A percentile compares a stretch with the other conserved stretches of the same genome.
These are phyloP conservation scores for Dicyrtomina minuta DNA, from an alignment of 2,888 invertebrate species.

Conservation along the genomic window DNA sequence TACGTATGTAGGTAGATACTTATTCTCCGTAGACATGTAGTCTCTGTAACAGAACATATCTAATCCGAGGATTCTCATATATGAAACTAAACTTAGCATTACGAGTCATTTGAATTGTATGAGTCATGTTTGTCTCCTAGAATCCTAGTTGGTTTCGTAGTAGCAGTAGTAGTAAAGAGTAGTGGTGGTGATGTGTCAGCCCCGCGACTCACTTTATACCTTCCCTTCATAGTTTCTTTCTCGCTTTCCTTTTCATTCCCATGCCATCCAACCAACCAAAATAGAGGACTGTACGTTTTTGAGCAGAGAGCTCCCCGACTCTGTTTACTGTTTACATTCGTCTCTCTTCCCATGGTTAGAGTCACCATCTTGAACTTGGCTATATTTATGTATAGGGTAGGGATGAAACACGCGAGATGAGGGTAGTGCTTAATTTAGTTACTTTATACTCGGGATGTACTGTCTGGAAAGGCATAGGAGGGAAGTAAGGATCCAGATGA, in stretches of 20 bases:
- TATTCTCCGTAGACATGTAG: not conserved
- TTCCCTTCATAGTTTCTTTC: not conserved
- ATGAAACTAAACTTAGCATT: constrained; percentile 19
- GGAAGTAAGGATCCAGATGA: too few species aligned
- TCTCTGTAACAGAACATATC: constrained; percentile 1
- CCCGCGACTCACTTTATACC: not conserved
- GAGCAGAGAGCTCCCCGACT: not conserved
- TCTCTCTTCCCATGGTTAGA: not conserved
- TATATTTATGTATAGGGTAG: too few species aligned
- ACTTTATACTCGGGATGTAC: too few species aligned
- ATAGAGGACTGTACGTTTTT: too few species aligned
- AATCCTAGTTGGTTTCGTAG: too few species aligned
- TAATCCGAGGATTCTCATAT: constrained; percentile 12
- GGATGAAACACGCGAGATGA: not conserved
- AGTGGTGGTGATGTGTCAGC: constrained; percentile 2
- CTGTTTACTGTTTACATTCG: constrained; percentile 11
- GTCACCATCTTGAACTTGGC: constrained; percentile 12
- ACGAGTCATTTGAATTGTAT: constrained; percentile 25
- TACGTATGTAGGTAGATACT: not conserved
- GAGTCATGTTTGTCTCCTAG: constrained; percentile 18
- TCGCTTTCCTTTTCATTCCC: not conserved
- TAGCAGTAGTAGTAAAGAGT: too few species aligned
- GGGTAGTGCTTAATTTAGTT: too few species aligned
- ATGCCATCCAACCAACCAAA: too few species aligned
- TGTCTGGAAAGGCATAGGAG: too few species aligned